Conservation (phyloP, 1,140 invertebrate species). For the Brachionus rotundiformis region DNA sequence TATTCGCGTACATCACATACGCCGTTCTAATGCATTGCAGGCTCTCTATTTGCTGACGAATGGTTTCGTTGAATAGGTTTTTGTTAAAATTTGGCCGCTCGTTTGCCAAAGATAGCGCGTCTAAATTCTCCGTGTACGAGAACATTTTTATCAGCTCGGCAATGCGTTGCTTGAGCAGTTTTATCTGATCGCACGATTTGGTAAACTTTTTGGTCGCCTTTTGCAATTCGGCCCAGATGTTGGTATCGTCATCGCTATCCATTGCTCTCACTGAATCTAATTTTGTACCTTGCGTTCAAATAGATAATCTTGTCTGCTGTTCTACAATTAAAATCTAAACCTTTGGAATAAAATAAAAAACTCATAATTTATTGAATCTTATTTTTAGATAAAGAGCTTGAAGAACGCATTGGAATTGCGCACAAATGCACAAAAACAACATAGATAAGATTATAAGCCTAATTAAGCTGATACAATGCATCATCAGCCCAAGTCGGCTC, state of each 20-base stretch:
- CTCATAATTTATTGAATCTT: too few species aligned
- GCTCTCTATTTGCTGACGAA: constrained; percentile 40
- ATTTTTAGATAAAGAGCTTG: too few species aligned
- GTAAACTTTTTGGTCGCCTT: constrained; percentile 48
- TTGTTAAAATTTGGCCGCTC: constrained; percentile 6
- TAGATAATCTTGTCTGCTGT: too few species aligned
- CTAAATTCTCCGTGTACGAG: not conserved
- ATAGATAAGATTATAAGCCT: too few species aligned
- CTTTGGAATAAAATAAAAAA: too few species aligned
- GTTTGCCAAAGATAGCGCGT: not conserved
- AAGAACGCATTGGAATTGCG: too few species aligned
- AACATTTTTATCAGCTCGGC: constrained; percentile 49
- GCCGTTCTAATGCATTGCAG: constrained; percentile 45
- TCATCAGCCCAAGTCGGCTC: too few species aligned
- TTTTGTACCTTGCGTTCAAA: not conserved
- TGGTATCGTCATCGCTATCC: not conserved
- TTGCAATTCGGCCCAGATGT: not conserved
- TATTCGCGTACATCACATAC: constrained; percentile 42
- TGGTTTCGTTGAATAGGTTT: constrained; percentile 49
- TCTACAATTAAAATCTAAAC: not conserved
- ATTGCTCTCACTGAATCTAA: not conserved
- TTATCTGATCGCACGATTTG: constrained; percentile 48
- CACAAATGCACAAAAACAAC: too few species aligned
- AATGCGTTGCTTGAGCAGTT: constrained; percentile 32
- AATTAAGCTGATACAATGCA: too few species aligned